Evolutionary conservation across 2,113 vertebrate genomes (phyloP).

Genomic region (Euleptes europaea): DNA sequence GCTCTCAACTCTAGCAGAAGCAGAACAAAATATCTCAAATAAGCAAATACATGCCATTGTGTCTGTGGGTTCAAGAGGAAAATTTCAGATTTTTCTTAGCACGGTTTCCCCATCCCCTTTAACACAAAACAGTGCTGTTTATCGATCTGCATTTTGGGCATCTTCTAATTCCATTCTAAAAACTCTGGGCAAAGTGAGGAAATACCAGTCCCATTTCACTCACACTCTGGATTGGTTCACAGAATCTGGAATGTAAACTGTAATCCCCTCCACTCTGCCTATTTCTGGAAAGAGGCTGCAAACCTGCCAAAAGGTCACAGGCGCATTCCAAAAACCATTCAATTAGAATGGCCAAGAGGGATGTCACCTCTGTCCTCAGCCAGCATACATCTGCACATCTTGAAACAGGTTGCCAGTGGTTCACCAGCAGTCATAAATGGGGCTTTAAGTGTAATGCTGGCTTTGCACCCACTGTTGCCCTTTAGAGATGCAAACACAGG

Average conservation of each 20-base stretch:
- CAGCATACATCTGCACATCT: not conserved
- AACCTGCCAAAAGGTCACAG: not conserved
- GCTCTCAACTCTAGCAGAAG: not conserved
- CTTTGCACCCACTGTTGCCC: not conserved
- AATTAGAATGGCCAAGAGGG: not conserved
- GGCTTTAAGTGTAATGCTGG: not conserved
- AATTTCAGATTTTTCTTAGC: not conserved
- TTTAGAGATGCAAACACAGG: not conserved
- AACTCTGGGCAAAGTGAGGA: not conserved
- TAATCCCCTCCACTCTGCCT: not conserved
- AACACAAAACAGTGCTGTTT: not conserved
- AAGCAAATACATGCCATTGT: not conserved
- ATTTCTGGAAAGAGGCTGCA: not conserved
- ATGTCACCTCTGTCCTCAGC: not conserved
- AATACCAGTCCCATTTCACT: not conserved
- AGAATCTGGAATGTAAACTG: not conserved
- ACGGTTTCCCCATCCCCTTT: not conserved
- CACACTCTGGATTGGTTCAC: not conserved
- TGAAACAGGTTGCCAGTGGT: not conserved
- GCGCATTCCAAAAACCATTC: not conserved
- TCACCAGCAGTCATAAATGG: not conserved
- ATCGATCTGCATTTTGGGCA: not conserved
- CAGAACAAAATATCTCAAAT: not conserved
- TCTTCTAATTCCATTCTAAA: not conserved
- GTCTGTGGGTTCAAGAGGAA: not conserved